phyloP scores from a whole-genome alignment of 1,140 invertebrate genomes.

The Anastatus disparis region DNA sequence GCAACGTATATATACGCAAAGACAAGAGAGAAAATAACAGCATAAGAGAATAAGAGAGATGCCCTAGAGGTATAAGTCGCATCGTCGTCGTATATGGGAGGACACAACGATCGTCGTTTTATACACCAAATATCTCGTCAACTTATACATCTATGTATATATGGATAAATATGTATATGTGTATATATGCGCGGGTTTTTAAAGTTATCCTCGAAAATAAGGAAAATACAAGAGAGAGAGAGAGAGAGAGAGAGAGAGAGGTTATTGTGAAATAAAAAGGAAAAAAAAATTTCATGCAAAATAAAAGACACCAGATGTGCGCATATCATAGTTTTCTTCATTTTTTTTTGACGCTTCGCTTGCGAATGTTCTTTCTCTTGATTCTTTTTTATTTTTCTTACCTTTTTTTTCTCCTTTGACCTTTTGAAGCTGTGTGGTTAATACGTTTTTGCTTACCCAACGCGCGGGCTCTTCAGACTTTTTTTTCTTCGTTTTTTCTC shows the following conservation, averaged over 20 bases:
- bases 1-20: neutral
- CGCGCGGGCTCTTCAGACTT: neutral
- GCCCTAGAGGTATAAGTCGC: too few relatives aligned
- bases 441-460: neutral
- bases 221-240: neutral
- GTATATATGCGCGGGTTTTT: neutral
- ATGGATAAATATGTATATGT: too few relatives aligned
- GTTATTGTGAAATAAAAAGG: neutral
- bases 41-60: too few relatives aligned
- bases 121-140: too few relatives aligned
- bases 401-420: slow-evolving; percentile 19
- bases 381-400: slow-evolving; percentile 5
- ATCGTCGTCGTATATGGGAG: too few relatives aligned
- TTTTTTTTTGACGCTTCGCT: too few relatives aligned
- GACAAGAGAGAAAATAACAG: too few relatives aligned
- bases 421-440: neutral
- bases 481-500: too few relatives aligned
- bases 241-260: slow-evolving; percentile 37
- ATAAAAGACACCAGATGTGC: too few relatives aligned
- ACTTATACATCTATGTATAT: too few relatives aligned
- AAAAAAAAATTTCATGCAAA: slow-evolving; percentile 5
- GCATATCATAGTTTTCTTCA: slow-evolving; percentile 29
- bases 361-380: neutral
- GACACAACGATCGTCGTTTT: too few relatives aligned
- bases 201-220: neutral